Evolutionary conservation across 2,888 invertebrate species (phyloP).

Genomic region (Mycalesis mineus): DNA sequence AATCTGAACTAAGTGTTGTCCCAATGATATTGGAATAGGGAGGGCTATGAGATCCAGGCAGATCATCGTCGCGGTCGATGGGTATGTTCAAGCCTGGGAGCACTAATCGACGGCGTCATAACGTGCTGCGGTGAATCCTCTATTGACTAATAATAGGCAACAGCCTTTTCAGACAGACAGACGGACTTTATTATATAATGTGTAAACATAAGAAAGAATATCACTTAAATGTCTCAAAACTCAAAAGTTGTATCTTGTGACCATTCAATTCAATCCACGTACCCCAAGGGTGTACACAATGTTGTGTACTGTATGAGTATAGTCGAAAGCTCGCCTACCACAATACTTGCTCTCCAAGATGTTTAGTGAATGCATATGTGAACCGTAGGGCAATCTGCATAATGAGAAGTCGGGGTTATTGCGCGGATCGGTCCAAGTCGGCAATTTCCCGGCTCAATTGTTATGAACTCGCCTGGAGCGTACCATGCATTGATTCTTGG

Average conservation of each 20-base stretch:
- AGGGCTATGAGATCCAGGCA: too few species aligned
- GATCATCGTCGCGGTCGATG: too few species aligned
- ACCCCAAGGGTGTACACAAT: conserved; percentile 16
- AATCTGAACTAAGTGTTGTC: too few species aligned
- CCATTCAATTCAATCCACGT: conserved; percentile 1
- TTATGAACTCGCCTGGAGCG: conserved; percentile 48
- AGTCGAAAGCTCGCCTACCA: conserved; percentile 26
- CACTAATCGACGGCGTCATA: too few species aligned
- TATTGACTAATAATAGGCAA: too few species aligned
- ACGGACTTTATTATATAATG: too few species aligned
- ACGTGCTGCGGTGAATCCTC: too few species aligned
- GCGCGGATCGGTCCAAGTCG: conserved; percentile 60
- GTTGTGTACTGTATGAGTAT: conserved; percentile 21
- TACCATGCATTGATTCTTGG: conserved; percentile 49
- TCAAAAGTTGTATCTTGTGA: background rate
- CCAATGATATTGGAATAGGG: too few species aligned
- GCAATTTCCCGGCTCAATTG: conserved; percentile 69
- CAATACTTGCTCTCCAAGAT: conserved; percentile 40
- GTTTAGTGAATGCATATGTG: conserved; percentile 61
- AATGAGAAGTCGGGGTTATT: conserved; percentile 70
- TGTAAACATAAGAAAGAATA: too few species aligned
- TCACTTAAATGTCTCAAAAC: too few species aligned
- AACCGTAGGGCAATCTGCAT: conserved; percentile 67
- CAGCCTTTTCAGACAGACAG: too few species aligned
- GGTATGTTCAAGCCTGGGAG: too few species aligned